A percentile compares a stretch with the other conserved stretches of the same genome.
These are phyloP conservation scores for Peromyscus californicus DNA, from an alignment of 2,113 vertebrate genomes.

Conservation along the genomic window DNA sequence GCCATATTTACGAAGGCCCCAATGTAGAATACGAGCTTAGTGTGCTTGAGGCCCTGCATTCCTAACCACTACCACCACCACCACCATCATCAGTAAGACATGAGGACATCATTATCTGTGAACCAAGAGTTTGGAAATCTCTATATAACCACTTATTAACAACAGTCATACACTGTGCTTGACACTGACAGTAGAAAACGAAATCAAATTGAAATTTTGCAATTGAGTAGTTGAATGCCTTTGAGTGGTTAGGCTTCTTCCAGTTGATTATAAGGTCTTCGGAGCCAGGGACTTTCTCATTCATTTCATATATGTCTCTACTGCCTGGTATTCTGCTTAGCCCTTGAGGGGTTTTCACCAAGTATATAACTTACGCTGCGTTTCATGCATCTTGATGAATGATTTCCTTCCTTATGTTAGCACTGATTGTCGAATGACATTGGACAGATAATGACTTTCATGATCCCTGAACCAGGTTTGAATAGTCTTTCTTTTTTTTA, in stretches of 20 bases:
- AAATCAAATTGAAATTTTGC: not conserved
- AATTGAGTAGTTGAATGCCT: conserved; percentile 8
- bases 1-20: not conserved
- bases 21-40: not conserved
- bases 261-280: not conserved
- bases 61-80: not conserved
- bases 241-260: conserved; percentile 4
- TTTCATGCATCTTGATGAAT: not conserved
- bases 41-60: not conserved
- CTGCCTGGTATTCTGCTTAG: not conserved
- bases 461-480: not conserved
- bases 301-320: conserved; percentile 32
- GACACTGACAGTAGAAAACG: not conserved
- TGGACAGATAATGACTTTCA: conserved; percentile 30
- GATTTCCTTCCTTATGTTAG: conserved; percentile 49
- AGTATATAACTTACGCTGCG: not conserved
- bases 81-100: not conserved
- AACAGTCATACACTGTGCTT: conserved; percentile 19
- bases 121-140: conserved; percentile 49
- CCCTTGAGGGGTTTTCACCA: not conserved
- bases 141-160: conserved; percentile 4
- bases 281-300: not conserved
- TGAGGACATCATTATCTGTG: not conserved
- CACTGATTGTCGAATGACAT: conserved; percentile 39
- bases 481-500: not conserved